Evolutionary conservation across 2,888 invertebrate genomes (phyloP), one percentile per base, ranked within the genome.

Genomic region (Cyclophora albipunctata): DNA sequence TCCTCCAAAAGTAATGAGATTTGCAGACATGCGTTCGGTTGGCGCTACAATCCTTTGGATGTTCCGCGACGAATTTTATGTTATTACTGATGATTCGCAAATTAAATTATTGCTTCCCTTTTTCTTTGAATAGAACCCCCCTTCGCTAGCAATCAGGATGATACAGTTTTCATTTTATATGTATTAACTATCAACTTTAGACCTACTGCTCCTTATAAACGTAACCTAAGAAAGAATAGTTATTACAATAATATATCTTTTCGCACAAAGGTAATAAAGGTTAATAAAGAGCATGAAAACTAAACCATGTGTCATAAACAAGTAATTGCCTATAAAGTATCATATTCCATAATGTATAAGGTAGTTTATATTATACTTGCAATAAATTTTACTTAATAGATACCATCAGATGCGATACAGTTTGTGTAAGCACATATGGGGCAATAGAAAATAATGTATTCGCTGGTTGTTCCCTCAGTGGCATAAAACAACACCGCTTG

Each of bases 1-100:
- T 75, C 78, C 80, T 71, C 68, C 65, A 67, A 73, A 76, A 75
- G 81, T 80, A 82, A 81, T 81, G 72, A 77, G 81, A 83, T 81
- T 81, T 81, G 70, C 64, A 73, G 73, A 81, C 75, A 79, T 71
- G 76, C 74, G 78, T 76, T 69, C 74, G 71, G 75, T 73, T 69
- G 64, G 66, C 66, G 69, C 68, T 69, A 61, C 66, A 70, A 71
- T 71, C 71, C 69, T 51, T 64, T 59, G 58, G 65, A 60, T 64
- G 68, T 59, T 66, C 61, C 59, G 66, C 61, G 60, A 58, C 65
- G 64, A 70, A 74, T 73, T 73, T 75, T 71, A 72, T 66, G 70
- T 69, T 20, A 66, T 63, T 69, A 66, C 71, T 78, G 75, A 78
- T 76, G 72, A 73, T 69, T 65, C 58, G 65, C 69, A 62, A 72